Evolutionary conservation across 2,113 vertebrate species (phyloP).

Genomic region (Tupaia chinensis): DNA sequence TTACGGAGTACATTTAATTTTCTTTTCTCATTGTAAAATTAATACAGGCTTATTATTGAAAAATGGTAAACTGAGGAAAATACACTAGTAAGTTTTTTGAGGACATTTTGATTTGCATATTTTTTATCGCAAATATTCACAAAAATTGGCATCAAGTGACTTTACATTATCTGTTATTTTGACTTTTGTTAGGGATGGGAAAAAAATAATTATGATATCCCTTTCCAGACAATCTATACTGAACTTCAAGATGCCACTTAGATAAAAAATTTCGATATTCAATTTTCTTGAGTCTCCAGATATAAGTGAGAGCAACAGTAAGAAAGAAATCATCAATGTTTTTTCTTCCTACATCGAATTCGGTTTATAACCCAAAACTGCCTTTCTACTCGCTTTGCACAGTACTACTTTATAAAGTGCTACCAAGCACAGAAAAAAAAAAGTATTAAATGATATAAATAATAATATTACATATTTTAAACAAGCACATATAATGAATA

Average conservation of each 20-base stretch:
- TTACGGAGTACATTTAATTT: background rate
- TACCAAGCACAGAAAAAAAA: background rate
- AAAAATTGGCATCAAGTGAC: background rate
- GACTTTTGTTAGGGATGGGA: background rate
- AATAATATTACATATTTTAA: background rate
- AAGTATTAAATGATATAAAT: background rate
- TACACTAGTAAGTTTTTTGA: background rate
- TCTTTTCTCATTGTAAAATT: background rate
- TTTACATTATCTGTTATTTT: slow-evolving; percentile 25
- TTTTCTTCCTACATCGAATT: background rate
- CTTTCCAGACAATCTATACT: background rate
- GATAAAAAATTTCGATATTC: background rate
- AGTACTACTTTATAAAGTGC: background rate
- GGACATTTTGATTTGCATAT: background rate
- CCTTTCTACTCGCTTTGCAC: background rate
- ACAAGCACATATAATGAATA: slow-evolving; percentile 39
- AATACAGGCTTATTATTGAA: background rate
- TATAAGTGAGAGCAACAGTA: background rate
- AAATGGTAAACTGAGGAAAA: background rate
- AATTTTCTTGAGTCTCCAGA: background rate
- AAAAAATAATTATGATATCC: background rate
- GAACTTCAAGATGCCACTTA: slow-evolving; percentile 42
- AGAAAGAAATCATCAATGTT: background rate
- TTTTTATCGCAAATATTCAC: background rate
- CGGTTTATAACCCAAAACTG: background rate